A percentile compares a stretch with the other conserved stretches of the same genome.
These are phyloP conservation scores for Synchiropus splendidus DNA, from an alignment of 2,113 vertebrate species.

Conservation along the genomic window DNA sequence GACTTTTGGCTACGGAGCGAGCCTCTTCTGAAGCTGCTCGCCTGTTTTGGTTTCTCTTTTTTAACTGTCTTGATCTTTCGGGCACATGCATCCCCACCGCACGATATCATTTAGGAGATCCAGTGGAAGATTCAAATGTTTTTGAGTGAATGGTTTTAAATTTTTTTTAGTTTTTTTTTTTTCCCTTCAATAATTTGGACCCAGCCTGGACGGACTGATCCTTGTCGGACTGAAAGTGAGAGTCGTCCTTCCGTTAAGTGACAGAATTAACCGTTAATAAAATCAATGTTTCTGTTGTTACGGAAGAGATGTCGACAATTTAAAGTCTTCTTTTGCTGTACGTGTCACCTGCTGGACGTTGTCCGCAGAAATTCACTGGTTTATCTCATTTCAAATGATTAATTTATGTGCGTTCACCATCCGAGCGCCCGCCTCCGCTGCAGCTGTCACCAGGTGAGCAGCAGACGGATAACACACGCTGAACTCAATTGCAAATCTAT, in stretches of 20 bases:
- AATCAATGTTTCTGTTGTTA: slow-evolving; percentile 7
- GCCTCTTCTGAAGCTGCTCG: slow-evolving; percentile 69
- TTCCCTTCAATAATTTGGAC: slow-evolving; percentile 21
- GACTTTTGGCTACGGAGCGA: slow-evolving; percentile 89
- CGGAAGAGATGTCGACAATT: too few relatives aligned
- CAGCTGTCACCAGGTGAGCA: background rate
- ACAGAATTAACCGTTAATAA: background rate
- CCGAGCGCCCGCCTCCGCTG: background rate
- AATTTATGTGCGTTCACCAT: background rate
- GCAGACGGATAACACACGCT: background rate
- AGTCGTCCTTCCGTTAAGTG: too few relatives aligned
- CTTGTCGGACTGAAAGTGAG: too few relatives aligned
- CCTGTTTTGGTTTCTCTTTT: background rate
- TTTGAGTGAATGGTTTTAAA: slow-evolving; percentile 39
- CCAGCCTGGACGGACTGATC: slow-evolving; percentile 22
- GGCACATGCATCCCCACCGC: slow-evolving; percentile 20
- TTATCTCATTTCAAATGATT: too few relatives aligned
- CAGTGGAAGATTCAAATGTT: slow-evolving; percentile 1
- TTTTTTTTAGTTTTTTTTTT: slow-evolving; percentile 12
- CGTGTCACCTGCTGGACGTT: too few relatives aligned
- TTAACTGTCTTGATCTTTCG: slow-evolving; percentile 11
- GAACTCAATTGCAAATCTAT: slow-evolving; percentile 14
- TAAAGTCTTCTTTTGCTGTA: too few relatives aligned
- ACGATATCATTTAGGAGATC: slow-evolving; percentile 1
- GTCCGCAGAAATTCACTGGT: too few relatives aligned